Base-by-base conservation (phyloP, 2,888 invertebrate species). In the Drosophila incognita region DNA sequence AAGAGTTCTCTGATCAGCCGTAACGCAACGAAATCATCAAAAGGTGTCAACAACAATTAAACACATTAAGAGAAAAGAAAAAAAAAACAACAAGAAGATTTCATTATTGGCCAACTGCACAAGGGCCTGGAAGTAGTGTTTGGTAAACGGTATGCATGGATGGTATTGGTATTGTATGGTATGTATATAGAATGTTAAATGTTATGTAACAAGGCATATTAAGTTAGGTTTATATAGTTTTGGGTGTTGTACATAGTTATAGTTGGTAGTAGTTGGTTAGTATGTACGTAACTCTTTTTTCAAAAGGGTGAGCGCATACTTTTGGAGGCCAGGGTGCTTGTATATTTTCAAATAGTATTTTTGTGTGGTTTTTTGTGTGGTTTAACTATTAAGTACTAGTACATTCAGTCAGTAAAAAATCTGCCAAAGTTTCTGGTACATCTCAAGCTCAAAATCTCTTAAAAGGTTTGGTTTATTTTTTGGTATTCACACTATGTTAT, bases 351-450 rank as follows among this genome's bases (percentile, higher is more conserved):
- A 48, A 60, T 59, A 57, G 60, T 68, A 59, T 62, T 54, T 52
- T 52, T 71, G 66, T 49, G 53, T 74, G 33, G 52, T 24, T 65
- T 65, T 65, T 68, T 70, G 61, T 79, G 60, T 72, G 52, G 38
- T 65, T 69, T 61, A 53, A 58, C 51, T 69, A 54, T 69, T 59
- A 31, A 64, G 49, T 63, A 67, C 48, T 60, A 73, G 63, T 49
- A 65, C 49, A 66, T 83, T 51, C 58, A 67, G 83, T 86, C 85
- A 86, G 85, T 86, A 86, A 86, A 86, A 86, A 86, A 86, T 88
- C 85, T 86, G 86, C 69, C 79, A 72, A 38, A 71, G 62, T 72
- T 70, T 73, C 69, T 54, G 42, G 29, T 63, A 74, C 56, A 65
- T 33, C 63, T 49, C 67, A 63, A 66, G 52, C 67, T 72, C 31